Evolutionary conservation across 2,888 invertebrate genomes (phyloP).

Genomic region (Ormyrus pomaceus): DNA sequence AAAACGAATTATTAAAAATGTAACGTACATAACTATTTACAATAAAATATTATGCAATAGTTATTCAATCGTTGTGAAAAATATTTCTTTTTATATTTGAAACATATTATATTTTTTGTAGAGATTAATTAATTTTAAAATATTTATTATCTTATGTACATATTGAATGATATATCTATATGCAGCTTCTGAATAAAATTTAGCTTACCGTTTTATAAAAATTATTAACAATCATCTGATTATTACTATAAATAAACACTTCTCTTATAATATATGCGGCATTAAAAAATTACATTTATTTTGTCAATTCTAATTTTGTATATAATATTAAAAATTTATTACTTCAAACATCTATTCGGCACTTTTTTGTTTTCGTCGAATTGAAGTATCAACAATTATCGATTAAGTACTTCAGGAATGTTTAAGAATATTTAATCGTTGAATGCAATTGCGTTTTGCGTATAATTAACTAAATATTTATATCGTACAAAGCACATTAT

Average conservation of each 20-base stretch:
- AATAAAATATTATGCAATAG: constrained; percentile 22
- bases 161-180: neutral
- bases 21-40: constrained; percentile 21
- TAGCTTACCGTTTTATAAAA: constrained; percentile 1
- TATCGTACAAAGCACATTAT: constrained; percentile 15
- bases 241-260: constrained; percentile 28
- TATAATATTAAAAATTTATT: too few relatives aligned
- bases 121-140: constrained; percentile 13
- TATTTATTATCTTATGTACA: constrained; percentile 20
- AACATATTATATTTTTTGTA: constrained; percentile 17
- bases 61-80: constrained; percentile 24
- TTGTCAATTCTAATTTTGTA: too few relatives aligned
- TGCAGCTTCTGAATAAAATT: neutral
- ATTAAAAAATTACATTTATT: neutral
- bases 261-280: neutral
- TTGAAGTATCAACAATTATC: constrained; percentile 1
- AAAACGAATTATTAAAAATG: constrained; percentile 17
- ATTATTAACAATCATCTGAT: neutral
- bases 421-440: constrained; percentile 33
- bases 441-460: constrained; percentile 24
- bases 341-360: neutral
- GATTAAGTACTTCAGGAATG: constrained; percentile 49
- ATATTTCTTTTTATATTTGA: constrained; percentile 2
- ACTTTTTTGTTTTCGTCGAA: constrained; percentile 12
- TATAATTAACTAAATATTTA: neutral